phyloP scores from a whole-genome alignment of 2,797 vertebrate species.

The Manis javanica region DNA sequence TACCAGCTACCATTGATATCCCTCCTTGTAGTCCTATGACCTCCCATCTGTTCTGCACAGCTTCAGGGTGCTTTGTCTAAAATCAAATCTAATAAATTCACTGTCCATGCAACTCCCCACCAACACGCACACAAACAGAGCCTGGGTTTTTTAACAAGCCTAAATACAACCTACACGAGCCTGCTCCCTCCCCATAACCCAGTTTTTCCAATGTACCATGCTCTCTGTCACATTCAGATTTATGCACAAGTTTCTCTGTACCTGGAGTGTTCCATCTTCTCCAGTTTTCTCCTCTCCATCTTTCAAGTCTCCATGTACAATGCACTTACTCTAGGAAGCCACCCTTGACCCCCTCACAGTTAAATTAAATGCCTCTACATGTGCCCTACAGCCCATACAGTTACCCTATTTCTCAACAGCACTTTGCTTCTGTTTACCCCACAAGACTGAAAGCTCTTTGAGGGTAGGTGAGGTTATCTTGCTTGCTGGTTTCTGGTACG shows the following conservation, averaged over 20 bases:
- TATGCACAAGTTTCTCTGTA: background rate
- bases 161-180: background rate
- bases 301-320: background rate
- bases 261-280: background rate
- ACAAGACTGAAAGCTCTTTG: background rate
- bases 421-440: background rate
- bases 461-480: background rate
- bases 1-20: background rate
- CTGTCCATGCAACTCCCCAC: rapidly evolving
- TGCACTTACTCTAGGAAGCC: background rate
- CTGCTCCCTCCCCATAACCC: background rate
- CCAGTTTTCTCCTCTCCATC: background rate
- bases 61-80: background rate
- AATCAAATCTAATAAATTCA: background rate
- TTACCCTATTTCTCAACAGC: background rate
- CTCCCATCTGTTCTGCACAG: background rate
- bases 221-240: background rate
- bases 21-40: rapidly evolving
- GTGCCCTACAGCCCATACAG: too few species aligned
- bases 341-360: background rate
- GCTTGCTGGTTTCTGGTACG: background rate
- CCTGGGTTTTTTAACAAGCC: background rate
- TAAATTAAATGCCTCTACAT: background rate
- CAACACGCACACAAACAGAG: background rate
- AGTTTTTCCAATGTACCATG: background rate